Evolutionary conservation across 2,797 vertebrate species (phyloP), one percentile per base, ranked within the genome.

Genomic region (Sebastiscus tertius): DNA sequence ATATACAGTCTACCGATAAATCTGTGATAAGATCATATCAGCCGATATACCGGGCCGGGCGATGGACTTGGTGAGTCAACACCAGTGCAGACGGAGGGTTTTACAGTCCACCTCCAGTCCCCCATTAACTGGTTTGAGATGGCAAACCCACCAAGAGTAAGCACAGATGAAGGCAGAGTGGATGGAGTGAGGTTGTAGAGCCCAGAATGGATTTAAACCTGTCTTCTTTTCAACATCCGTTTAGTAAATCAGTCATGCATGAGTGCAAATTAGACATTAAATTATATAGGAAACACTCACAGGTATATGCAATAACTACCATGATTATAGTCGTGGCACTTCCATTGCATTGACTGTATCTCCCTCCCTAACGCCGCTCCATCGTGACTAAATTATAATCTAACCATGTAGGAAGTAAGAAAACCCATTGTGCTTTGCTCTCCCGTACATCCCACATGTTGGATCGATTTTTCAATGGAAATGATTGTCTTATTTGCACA

Each of bases 51-150:
- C 12, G 4, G 3, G 2, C 13, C 27, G 8, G 27, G 6, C 42
- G 8, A 36, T 66, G 59, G 59, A 56, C 10, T 33, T 54, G 22
- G 36, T 31, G 27, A 60, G 49, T 66, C 33, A 59, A n/a, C 75
- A 71, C 20, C 1, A 12, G 34, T 54, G 13, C 14, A 49, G 5
- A 46, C 24, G 71, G 31, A 36, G 9, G 22, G 20, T 61, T 70
- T n/a, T 31, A 20, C 58, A 33, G 20, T 67, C 49, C 58, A 60
- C 73, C 66, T 77, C n/a, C 34, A 34, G 16, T 24, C 20, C 2
- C 16, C 20, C 52, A 52, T 75, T 56, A 55, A 60, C 55, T 64
- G 54, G 34, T 77, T 39, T 63, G 55, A 66, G 24, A 60, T 33
- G 46, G 18, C 12, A 34, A 20, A 52, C 18, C 2, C 26, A 39